phyloP scores from a whole-genome alignment of 2,113 vertebrate species.

The Psittacula cyanocephala region DNA sequence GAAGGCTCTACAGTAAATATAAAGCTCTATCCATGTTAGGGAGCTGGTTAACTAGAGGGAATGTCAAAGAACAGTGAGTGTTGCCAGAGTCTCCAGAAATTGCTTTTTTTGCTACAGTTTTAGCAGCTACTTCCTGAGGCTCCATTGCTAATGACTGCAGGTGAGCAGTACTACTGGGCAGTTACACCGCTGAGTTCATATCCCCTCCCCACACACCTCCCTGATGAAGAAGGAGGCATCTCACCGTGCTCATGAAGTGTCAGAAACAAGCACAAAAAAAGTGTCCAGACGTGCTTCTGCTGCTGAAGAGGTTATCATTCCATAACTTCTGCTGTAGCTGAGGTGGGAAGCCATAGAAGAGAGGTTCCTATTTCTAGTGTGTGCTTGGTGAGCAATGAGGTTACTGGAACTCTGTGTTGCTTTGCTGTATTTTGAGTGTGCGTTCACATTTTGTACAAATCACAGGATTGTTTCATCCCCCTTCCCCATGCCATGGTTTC shows the following conservation, averaged over 20 bases:
- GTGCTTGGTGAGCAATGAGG: neutral
- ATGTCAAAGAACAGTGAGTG: neutral
- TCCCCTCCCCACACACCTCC: neutral
- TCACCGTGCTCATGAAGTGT: neutral
- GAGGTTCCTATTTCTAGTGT: neutral
- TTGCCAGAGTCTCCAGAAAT: neutral
- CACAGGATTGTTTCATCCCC: neutral
- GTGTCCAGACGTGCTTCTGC: neutral
- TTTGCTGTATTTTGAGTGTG: neutral
- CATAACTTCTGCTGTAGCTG: neutral
- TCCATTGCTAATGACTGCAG: neutral
- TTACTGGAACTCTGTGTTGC: neutral
- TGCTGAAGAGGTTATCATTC: neutral
- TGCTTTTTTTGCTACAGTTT: neutral
- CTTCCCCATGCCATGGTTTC: neutral
- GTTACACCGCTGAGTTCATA: neutral
- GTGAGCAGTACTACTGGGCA: neutral
- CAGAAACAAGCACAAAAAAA: neutral
- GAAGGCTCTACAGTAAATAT: neutral
- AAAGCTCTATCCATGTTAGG: neutral
- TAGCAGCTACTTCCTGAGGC: neutral
- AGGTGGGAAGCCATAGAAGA: neutral
- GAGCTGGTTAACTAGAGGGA: neutral
- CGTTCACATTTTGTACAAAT: neutral
- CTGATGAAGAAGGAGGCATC: neutral